Evolutionary conservation across 2,888 invertebrate genomes (phyloP), one percentile per base, ranked within the genome.

Genomic region (Lycophotia porphyrea): DNA sequence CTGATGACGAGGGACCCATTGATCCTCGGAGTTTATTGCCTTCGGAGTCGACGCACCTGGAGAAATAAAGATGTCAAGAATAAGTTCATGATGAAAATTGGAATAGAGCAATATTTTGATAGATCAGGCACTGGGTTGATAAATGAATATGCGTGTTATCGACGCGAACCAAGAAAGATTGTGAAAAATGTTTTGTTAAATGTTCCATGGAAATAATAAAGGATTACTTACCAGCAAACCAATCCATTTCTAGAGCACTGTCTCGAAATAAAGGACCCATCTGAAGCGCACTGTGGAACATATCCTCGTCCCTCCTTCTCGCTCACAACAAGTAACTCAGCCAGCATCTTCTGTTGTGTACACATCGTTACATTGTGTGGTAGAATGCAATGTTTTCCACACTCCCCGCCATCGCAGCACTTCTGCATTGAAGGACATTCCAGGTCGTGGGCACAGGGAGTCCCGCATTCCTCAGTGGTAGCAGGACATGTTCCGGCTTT

Each of bases 171-270:
- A 58, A 58, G 15, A 27, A 55, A 1, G 18, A 18, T 58, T n/a
- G n/a, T n/a, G n/a, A n/a, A n/a, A n/a, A n/a, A n/a, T n/a, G n/a
- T n/a, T 18, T 24, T 11, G 24, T 36, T 34, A 18, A 9, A 27
- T 55, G 5, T 7, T 2, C 55, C 7, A 27, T 21, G 18, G 31
- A 27, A 58, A 58, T 55, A 27, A 27, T 27, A 31, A 8, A 58
- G 1, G 58, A 58, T 39, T 58, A 84, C 93, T 90, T 58, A 96
- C 98, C 98, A 98, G 92, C 98, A 98, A 84, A 98, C 98, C 42
- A 98, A 93, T 42, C 98, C 98, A 92, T 98, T 98, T 75, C 98
- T 97, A 1, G 98, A 98, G 92, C 98, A 98, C 90, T 98, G 98
- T 80, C 97, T 97, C 0, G 97, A 97, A 44, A 97, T 96, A 91